These are phyloP conservation scores for Anhinga rufa DNA, from an alignment of 2,113 vertebrate genomes.

Conservation along the genomic window DNA sequence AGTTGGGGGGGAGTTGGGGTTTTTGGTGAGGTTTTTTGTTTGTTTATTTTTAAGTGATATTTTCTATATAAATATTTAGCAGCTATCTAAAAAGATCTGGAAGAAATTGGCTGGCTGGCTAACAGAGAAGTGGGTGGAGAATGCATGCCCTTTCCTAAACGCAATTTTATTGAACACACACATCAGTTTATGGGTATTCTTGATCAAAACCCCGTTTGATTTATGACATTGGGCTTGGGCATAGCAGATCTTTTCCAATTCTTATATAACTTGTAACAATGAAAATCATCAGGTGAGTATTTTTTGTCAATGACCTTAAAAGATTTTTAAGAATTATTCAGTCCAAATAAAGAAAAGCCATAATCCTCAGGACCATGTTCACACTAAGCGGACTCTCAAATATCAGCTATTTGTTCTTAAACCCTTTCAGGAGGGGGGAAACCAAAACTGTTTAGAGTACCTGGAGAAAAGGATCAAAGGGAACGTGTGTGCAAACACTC, in stretches of 20 bases:
- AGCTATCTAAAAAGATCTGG: not conserved
- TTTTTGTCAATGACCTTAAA: not conserved
- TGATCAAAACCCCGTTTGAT: not conserved
- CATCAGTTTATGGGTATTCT: not conserved
- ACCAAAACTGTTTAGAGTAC: not conserved
- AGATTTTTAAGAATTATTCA: conserved; percentile 2
- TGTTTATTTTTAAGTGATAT: not conserved
- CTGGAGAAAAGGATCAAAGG: not conserved
- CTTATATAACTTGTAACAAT: not conserved
- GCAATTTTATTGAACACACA: not conserved
- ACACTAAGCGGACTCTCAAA: not conserved
- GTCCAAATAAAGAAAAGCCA: not conserved
- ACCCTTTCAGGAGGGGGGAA: not conserved
- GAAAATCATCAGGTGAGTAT: not conserved
- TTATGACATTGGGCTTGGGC: not conserved
- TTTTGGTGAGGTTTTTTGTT: too few relatives aligned
- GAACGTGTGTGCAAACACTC: not conserved
- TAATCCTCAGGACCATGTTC: not conserved
- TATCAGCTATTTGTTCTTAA: not conserved
- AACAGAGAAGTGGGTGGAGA: not conserved
- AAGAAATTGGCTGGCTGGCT: not conserved
- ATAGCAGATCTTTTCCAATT: not conserved
- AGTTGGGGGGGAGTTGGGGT: too few relatives aligned
- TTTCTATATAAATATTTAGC: not conserved
- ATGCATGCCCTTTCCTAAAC: not conserved